Evolutionary conservation across 2,888 invertebrate species (phyloP).

Genomic region (Patella caerulea): DNA sequence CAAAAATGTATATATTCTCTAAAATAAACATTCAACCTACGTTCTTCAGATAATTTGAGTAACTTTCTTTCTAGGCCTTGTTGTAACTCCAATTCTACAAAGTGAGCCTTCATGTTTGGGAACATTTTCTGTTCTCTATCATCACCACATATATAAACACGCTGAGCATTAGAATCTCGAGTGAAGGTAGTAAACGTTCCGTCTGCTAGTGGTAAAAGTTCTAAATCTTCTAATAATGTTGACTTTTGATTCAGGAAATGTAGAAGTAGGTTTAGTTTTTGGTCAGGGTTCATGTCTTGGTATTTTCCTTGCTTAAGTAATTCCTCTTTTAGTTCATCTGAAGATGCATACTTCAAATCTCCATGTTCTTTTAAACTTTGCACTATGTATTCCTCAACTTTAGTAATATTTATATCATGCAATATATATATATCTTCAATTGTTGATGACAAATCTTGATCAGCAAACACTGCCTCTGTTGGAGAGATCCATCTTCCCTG

Average conservation of each 20-base stretch:
- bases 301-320: background rate
- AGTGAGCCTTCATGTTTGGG: slow-evolving; percentile 8
- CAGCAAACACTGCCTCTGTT: background rate
- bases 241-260: slow-evolving; percentile 3
- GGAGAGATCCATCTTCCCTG: slow-evolving; percentile 17
- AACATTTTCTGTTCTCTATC: slow-evolving; percentile 7
- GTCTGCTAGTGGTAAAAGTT: slow-evolving; percentile 18
- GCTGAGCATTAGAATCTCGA: background rate
- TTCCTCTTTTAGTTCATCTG: background rate
- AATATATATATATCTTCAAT: slow-evolving; percentile 8
- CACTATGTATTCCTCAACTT: background rate
- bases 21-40: too few species aligned
- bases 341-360: background rate
- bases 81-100: too few species aligned
- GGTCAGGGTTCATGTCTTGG: background rate
- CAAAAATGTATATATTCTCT: too few species aligned
- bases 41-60: too few species aligned
- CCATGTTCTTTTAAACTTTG: slow-evolving; percentile 1
- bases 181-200: slow-evolving; percentile 15
- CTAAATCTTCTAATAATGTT: background rate
- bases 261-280: slow-evolving; percentile 15
- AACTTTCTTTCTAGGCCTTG: too few species aligned
- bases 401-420: slow-evolving; percentile 9
- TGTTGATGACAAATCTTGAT: background rate
- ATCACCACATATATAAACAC: slow-evolving; percentile 12